Conservation (phyloP, 1,140 invertebrate species). For the Drosophila melanica region DNA sequence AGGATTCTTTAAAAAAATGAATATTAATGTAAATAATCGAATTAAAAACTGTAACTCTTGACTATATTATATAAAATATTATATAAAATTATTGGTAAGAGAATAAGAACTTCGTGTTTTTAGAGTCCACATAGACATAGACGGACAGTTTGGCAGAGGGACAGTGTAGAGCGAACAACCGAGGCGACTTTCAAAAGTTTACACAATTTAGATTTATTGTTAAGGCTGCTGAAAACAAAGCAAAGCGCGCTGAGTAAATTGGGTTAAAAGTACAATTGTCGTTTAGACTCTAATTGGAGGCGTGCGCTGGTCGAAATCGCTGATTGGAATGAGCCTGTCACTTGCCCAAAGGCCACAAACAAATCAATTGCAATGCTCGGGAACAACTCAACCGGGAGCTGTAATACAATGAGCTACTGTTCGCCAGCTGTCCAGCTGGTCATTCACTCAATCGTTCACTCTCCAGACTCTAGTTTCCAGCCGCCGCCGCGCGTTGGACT, state of each 20-base stretch:
- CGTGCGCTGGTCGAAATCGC: conserved; percentile 64
- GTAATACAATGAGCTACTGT: conserved; percentile 62
- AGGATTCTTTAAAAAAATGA: neutral
- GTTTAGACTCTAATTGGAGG: conserved; percentile 80
- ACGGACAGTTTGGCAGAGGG: neutral
- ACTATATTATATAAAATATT: too few relatives aligned
- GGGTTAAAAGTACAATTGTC: conserved; percentile 82
- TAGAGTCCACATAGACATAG: neutral
- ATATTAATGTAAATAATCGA: neutral
- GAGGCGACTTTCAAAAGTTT: conserved; percentile 47
- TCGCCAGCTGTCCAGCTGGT: conserved; percentile 42
- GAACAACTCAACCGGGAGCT: conserved; percentile 4
- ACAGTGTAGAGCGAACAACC: conserved; percentile 8
- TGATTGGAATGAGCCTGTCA: conserved; percentile 75
- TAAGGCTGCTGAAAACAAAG: conserved; percentile 58
- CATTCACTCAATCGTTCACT: conserved; percentile 18
- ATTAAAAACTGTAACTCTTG: neutral
- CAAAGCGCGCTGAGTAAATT: conserved; percentile 64
- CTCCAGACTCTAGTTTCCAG: conserved; percentile 11
- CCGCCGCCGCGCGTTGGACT: conserved; percentile 20
- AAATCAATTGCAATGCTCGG: conserved; percentile 67
- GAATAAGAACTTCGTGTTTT: neutral
- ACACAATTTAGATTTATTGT: conserved; percentile 78
- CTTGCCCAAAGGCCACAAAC: conserved; percentile 74
- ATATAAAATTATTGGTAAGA: neutral